Percentiles rank a stretch among this genome's conserved stretches.
phyloP scores from a whole-genome alignment of 2,888 invertebrate genomes.

The Drepana falcataria region DNA sequence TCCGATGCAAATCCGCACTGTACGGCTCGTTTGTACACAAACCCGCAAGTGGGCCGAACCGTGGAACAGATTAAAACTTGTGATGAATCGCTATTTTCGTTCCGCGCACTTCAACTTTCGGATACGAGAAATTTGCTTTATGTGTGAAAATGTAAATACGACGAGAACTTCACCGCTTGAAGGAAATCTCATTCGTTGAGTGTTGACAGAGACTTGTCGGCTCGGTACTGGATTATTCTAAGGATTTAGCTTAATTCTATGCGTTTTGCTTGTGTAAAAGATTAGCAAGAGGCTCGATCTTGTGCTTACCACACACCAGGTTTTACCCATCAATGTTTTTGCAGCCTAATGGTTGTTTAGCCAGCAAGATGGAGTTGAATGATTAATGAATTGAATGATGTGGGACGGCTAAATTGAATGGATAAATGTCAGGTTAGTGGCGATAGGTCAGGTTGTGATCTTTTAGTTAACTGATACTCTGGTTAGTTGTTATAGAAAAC shows the following conservation, averaged over 20 bases:
- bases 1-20: background rate
- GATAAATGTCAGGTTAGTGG: constrained; percentile 34
- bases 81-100: constrained; percentile 74
- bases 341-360: constrained; percentile 38
- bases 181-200: constrained; percentile 64
- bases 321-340: constrained; percentile 52
- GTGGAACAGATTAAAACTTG: constrained; percentile 73
- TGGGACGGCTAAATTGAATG: constrained; percentile 33
- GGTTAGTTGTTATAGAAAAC: constrained; percentile 20
- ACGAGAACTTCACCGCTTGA: constrained; percentile 56
- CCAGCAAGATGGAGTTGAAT: constrained; percentile 24
- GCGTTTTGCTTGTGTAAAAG: constrained; percentile 57
- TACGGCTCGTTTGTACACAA: background rate
- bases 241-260: constrained; percentile 68
- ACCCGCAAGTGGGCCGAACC: constrained; percentile 65
- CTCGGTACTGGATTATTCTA: constrained; percentile 69
- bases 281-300: constrained; percentile 56
- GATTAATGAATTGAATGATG: constrained; percentile 39
- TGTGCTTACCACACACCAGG: constrained; percentile 39
- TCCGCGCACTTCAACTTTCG: constrained; percentile 56
- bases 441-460: constrained; percentile 31
- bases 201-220: constrained; percentile 70
- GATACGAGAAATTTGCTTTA: constrained; percentile 68
- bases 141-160: constrained; percentile 75
- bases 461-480: constrained; percentile 22